phyloP scores from a whole-genome alignment of 1,140 invertebrate species.

The Scaptomyza montana region DNA sequence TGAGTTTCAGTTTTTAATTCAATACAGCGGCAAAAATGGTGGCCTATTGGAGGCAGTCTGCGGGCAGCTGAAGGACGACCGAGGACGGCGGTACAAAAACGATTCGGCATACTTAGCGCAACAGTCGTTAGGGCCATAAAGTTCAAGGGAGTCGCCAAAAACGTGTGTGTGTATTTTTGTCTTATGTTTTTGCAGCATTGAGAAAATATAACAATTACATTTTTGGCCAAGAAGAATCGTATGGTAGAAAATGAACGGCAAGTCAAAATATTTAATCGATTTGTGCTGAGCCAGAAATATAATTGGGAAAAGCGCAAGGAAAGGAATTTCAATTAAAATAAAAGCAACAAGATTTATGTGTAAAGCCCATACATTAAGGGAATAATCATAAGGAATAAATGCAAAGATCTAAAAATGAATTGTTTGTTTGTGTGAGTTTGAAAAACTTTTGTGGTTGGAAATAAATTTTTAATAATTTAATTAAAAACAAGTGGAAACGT shows the following conservation, averaged over 20 bases:
- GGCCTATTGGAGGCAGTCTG: constrained; percentile 53
- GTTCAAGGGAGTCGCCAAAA: constrained; percentile 54
- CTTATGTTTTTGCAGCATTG: background rate
- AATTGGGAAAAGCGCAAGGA: constrained; percentile 63
- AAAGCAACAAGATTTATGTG: constrained; percentile 45
- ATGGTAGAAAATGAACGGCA: constrained; percentile 50
- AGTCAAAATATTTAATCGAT: constrained; percentile 80
- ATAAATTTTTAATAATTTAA: constrained; percentile 76
- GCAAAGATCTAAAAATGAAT: constrained; percentile 28
- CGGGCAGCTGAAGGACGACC: constrained; percentile 23
- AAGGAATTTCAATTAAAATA: constrained; percentile 76
- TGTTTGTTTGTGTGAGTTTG: constrained; percentile 15
- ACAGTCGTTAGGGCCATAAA: constrained; percentile 72
- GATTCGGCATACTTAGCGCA: constrained; percentile 67
- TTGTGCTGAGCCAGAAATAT: constrained; percentile 63
- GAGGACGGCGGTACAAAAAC: constrained; percentile 9
- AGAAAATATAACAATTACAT: constrained; percentile 7
- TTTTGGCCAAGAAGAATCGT: constrained; percentile 29
- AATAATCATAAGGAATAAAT: constrained; percentile 38
- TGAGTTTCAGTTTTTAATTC: constrained; percentile 77
- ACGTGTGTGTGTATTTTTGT: constrained; percentile 32
- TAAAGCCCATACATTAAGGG: constrained; percentile 26
- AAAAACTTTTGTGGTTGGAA: constrained; percentile 36
- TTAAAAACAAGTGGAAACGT: too few relatives aligned
- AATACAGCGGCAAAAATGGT: constrained; percentile 75